Evolutionary conservation across 2,797 vertebrate genomes (phyloP), one percentile per base, ranked within the genome.

Genomic region (Aeoliscus strigatus): DNA sequence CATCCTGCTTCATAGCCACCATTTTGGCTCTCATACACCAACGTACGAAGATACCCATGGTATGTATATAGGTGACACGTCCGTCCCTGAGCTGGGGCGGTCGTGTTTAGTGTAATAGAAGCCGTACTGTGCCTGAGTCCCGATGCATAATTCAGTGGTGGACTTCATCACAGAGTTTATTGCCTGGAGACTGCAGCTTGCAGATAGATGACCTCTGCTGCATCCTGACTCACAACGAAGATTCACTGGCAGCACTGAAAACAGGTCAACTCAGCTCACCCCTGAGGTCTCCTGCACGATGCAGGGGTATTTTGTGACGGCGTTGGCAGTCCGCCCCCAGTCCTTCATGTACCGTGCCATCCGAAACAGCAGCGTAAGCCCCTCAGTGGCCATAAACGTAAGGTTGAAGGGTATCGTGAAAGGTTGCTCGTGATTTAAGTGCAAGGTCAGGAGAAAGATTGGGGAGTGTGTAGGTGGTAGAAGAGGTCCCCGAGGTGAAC

Each of bases 81-180:
- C 10, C 28, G 60, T 54, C 37, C 48, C 39, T 14, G 0, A 51
- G 35, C 33, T 27, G 17, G 9, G 48, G 56, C 11, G 49, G 41
- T 21, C 2, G n/a, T 54, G 60, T 46, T 21, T 35, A 26, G 40
- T 50, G 66, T 64, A 77, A 77, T 34, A 14, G 54, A 45, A 66
- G 55, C 45, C 31, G 5, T 43, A 39, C 48, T 44, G 7, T n/a
- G 28, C 40, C 18, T n/a, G 14, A 33, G 51, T 42, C 7, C 39
- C 42, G n/a, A 80, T 84, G 66, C 54, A 79, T 82, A 73, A 81
- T 82, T 76, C 60, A 82, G 13, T 2, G 21, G 51, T 7, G 58
- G 59, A 51, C 41, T 57, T 65, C 61, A 66, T 53, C 16, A 30
- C 6, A 4, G 24, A n/a, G 42, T 63, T 67, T 61, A 62, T 70